Conservation (phyloP, 1,140 invertebrate species). For the Heliconius nattereri region DNA sequence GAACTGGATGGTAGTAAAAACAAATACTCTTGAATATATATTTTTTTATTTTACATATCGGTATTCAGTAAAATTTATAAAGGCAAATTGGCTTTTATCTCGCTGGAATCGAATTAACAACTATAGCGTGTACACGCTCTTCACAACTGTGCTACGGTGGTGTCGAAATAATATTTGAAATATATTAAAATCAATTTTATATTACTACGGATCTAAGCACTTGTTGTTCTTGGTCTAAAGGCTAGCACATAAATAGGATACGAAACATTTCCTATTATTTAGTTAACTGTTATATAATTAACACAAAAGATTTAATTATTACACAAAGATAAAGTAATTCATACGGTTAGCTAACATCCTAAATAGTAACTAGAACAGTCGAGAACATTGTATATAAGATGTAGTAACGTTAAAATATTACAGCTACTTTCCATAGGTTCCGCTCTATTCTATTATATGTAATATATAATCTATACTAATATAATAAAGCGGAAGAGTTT, state of each 20-base stretch:
- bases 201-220: not conserved
- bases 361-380: conserved; percentile 1
- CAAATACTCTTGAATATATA: too few relatives aligned
- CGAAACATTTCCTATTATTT: not conserved
- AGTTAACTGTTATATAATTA: not conserved
- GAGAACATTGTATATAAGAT: not conserved
- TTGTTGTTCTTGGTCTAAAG: not conserved
- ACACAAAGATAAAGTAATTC: conserved; percentile 3
- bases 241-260: not conserved
- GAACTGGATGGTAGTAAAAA: too few relatives aligned
- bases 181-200: too few relatives aligned
- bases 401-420: not conserved
- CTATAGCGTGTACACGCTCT: too few relatives aligned
- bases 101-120: too few relatives aligned
- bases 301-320: conserved; percentile 7
- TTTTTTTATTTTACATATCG: too few relatives aligned
- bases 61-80: too few relatives aligned
- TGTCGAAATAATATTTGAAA: too few relatives aligned
- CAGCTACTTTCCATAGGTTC: conserved; percentile 8
- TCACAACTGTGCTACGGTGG: too few relatives aligned
- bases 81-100: too few relatives aligned
- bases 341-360: not conserved
- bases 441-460: not conserved
- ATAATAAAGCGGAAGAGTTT: too few relatives aligned
- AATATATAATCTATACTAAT: too few relatives aligned